Percentiles rank a stretch among this genome's conserved stretches.
Conservation (phyloP, 2,888 invertebrate species). For the Hesperia comma region DNA sequence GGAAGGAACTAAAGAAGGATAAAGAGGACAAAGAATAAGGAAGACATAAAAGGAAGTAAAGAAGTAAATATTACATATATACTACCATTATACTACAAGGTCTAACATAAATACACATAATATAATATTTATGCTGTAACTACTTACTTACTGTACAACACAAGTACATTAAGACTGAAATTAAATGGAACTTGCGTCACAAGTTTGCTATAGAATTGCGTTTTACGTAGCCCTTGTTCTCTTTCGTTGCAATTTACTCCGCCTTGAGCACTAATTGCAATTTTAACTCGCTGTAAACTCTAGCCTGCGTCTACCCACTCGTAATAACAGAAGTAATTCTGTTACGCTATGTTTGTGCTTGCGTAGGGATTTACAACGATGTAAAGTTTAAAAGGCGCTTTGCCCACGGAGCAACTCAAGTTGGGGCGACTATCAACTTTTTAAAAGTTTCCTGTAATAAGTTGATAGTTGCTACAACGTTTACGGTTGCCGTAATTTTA, state of each 20-base stretch:
- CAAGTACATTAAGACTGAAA: neutral
- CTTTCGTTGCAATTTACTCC: slow-evolving; percentile 27
- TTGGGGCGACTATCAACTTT: no score
- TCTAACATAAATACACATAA: neutral
- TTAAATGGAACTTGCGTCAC: neutral
- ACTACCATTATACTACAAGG: no score
- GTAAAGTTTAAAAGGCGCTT: slow-evolving; percentile 2
- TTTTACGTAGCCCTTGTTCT: slow-evolving; percentile 22
- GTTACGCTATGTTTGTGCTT: neutral
- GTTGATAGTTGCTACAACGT: no score
- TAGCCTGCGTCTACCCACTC: slow-evolving; percentile 6
- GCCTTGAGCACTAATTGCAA: slow-evolving; percentile 34
- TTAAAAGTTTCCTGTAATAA: no score
- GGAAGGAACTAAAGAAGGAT: no score
- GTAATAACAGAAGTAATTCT: slow-evolving; percentile 4
- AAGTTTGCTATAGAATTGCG: neutral
- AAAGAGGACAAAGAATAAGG: no score
- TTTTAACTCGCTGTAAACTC: slow-evolving; percentile 26
- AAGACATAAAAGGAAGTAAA: no score
- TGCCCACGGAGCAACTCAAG: no score
- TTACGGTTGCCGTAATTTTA: no score
- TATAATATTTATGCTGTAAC: neutral
- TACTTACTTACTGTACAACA: neutral
- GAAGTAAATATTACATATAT: no score
- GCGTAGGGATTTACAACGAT: neutral